Conservation (phyloP, 2,113 vertebrate species). For the Turdus rufiventris region DNA sequence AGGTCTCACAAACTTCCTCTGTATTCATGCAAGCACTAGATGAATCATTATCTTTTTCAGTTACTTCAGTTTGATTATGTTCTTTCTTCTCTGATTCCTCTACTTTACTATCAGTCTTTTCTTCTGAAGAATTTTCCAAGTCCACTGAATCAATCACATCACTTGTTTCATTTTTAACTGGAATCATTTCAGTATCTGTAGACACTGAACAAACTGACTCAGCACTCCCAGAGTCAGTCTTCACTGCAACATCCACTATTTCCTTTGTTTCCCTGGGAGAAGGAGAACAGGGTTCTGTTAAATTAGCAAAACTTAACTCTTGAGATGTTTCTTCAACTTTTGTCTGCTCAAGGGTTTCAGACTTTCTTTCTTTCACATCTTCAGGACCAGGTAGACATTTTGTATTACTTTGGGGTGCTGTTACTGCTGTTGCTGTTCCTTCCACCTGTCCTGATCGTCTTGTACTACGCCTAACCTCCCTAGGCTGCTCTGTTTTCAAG, state of each 20-base stretch:
- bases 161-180: slow-evolving; percentile 28
- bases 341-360: slow-evolving; percentile 4
- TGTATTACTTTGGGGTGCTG: slow-evolving; percentile 40
- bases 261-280: slow-evolving; percentile 49
- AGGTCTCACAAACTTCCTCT: slow-evolving; percentile 73
- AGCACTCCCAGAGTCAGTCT: slow-evolving; percentile 7
- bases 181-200: slow-evolving; percentile 43
- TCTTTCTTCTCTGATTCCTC: slow-evolving; percentile 40
- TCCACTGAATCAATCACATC: slow-evolving; percentile 12
- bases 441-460: slow-evolving; percentile 53
- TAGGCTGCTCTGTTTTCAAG: slow-evolving; percentile 53
- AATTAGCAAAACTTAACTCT: slow-evolving; percentile 29
- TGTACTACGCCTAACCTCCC: slow-evolving; percentile 62
- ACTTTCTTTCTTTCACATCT: slow-evolving; percentile 40
- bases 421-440: not conserved
- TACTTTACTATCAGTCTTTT: slow-evolving; percentile 51
- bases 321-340: slow-evolving; percentile 31
- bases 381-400: slow-evolving; percentile 44
- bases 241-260: not conserved
- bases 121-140: slow-evolving; percentile 10
- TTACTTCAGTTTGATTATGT: slow-evolving; percentile 14
- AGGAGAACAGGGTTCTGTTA: slow-evolving; percentile 30
- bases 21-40: slow-evolving; percentile 72
- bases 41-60: slow-evolving; percentile 36
- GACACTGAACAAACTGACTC: slow-evolving; percentile 33